Conservation (phyloP, 2,113 vertebrate genomes). For the Scomber scombrus region DNA sequence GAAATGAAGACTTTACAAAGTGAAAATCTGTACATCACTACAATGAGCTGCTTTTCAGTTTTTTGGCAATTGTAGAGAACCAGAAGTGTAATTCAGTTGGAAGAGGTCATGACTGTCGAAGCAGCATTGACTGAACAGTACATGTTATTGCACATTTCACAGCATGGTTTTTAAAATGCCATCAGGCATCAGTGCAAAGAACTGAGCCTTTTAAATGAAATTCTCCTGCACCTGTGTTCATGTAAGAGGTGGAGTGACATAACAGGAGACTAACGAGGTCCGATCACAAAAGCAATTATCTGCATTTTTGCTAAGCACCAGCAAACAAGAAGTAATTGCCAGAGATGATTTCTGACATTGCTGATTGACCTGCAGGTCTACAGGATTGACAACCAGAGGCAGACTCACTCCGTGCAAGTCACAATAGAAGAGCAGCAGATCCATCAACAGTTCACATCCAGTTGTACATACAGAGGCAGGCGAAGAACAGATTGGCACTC, state of each 20-base stretch:
- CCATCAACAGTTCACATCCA: constrained; percentile 75
- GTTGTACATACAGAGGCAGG: constrained; percentile 88
- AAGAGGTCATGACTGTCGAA: constrained; percentile 12
- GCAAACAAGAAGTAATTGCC: neutral
- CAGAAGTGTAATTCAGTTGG: neutral
- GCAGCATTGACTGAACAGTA: constrained; percentile 38
- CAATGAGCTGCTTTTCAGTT: neutral
- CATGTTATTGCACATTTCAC: constrained; percentile 60
- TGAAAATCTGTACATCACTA: constrained; percentile 13
- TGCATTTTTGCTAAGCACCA: constrained; percentile 19
- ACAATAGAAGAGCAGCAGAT: neutral
- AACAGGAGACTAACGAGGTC: constrained; percentile 24
- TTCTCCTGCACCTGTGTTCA: constrained; percentile 13
- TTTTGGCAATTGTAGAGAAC: constrained; percentile 1
- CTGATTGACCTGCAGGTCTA: constrained; percentile 9
- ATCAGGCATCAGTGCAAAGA: constrained; percentile 20
- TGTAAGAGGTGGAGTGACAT: constrained; percentile 28
- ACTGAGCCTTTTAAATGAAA: constrained; percentile 25
- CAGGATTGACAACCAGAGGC: neutral
- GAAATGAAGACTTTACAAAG: constrained; percentile 15
- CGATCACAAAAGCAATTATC: constrained; percentile 11
- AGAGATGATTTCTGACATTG: constrained; percentile 12
- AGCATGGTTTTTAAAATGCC: constrained; percentile 33
- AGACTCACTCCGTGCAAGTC: neutral
- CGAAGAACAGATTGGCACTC: constrained; percentile 90